These are phyloP conservation scores for Syrrhaptes paradoxus DNA, from an alignment of 2,113 vertebrate species.

Conservation along the genomic window DNA sequence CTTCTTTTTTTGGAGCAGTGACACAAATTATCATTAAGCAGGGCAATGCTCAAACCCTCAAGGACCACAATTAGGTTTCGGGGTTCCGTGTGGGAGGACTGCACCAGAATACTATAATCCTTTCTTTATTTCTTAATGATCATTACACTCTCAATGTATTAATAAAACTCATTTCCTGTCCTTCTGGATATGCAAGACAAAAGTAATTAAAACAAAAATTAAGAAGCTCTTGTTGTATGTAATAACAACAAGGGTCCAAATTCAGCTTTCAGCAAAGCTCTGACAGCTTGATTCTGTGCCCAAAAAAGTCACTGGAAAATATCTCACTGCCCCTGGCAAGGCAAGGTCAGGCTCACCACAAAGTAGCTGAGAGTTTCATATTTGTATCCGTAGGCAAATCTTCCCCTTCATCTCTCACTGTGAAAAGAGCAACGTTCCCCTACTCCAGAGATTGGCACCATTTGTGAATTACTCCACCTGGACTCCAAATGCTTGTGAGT, in stretches of 20 bases:
- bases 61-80: constrained; percentile 61
- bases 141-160: constrained; percentile 40
- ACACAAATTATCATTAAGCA: constrained; percentile 66
- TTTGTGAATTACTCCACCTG: background rate
- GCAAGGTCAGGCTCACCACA: background rate
- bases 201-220: constrained; percentile 59
- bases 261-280: constrained; percentile 2
- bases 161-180: constrained; percentile 55
- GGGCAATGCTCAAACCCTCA: constrained; percentile 52
- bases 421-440: background rate
- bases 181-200: constrained; percentile 47
- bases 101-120: constrained; percentile 43
- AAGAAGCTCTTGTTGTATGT: constrained; percentile 14
- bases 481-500: background rate
- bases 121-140: constrained; percentile 62
- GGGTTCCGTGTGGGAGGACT: constrained; percentile 57
- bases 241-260: background rate
- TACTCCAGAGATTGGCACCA: constrained; percentile 3
- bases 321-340: background rate
- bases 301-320: background rate
- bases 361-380: background rate
- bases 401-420: background rate
- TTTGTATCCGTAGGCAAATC: background rate
- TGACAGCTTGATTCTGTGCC: background rate
- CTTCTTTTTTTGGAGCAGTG: constrained; percentile 47